Conservation (phyloP, 2,113 vertebrate genomes). For the Himantopus leucocephalus region DNA sequence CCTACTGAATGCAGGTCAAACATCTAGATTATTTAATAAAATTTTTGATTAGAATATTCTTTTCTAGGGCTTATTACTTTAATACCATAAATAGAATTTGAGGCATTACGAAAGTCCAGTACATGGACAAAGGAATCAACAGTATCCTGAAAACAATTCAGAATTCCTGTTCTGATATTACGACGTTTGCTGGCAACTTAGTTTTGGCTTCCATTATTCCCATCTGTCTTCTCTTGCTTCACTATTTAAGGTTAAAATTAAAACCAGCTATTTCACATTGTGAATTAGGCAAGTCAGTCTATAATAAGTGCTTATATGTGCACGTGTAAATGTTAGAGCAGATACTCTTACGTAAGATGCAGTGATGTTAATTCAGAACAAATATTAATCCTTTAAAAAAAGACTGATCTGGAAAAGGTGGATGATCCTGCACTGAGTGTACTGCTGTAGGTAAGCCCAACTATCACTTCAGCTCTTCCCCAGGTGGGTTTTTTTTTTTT, state of each 20-base stretch:
- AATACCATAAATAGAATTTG: slow-evolving; percentile 34
- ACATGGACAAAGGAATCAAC: not conserved
- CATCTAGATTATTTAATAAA: slow-evolving; percentile 95
- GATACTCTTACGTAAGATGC: not conserved
- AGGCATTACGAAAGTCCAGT: not conserved
- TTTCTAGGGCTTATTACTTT: slow-evolving; percentile 47
- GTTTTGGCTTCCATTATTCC: not conserved
- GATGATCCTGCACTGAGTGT: not conserved
- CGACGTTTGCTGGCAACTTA: not conserved
- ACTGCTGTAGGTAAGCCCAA: not conserved
- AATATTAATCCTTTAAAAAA: not conserved
- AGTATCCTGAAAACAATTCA: not conserved
- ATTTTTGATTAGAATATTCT: slow-evolving; percentile 86
- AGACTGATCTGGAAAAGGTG: not conserved
- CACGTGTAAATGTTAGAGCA: not conserved
- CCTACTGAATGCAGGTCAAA: slow-evolving; percentile 91
- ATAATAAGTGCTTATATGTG: not conserved
- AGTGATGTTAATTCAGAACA: slow-evolving; percentile 3
- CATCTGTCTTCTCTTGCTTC: not conserved
- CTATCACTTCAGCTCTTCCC: not conserved
- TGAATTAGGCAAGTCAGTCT: not conserved
- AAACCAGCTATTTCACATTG: not conserved
- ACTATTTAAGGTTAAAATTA: not conserved
- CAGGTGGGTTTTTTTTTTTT: not conserved
- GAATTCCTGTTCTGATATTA: not conserved